phyloP scores from a whole-genome alignment of 2,888 invertebrate genomes.

The Rhagophthalmus giganteus region DNA sequence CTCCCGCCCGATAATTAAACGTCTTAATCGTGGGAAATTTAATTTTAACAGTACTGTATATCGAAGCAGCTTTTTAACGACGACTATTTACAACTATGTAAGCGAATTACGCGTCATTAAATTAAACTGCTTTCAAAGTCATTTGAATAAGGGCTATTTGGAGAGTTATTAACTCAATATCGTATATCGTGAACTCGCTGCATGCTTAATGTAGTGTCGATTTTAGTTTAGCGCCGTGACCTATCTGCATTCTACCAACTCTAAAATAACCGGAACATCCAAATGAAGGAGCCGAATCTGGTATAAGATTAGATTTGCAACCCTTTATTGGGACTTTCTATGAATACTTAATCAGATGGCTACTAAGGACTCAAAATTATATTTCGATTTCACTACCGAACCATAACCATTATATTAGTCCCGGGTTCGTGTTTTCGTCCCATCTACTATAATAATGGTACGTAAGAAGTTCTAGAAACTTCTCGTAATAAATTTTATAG shows the following conservation, averaged over 20 bases:
- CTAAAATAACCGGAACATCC: slow-evolving; percentile 17
- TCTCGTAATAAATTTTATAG: too few species aligned
- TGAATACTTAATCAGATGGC: slow-evolving; percentile 29
- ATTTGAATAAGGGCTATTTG: slow-evolving; percentile 26
- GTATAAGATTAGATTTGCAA: slow-evolving; percentile 13
- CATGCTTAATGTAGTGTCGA: slow-evolving; percentile 24
- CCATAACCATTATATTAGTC: slow-evolving; percentile 18
- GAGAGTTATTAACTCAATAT: slow-evolving; percentile 29
- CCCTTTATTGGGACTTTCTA: slow-evolving; percentile 22
- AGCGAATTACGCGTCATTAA: slow-evolving; percentile 27
- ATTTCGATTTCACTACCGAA: slow-evolving; percentile 20
- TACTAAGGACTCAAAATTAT: slow-evolving; percentile 24
- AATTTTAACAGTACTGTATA: too few species aligned
- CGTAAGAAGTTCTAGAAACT: too few species aligned
- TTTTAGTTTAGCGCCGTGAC: too few species aligned
- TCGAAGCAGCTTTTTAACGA: slow-evolving; percentile 21
- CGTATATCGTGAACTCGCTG: slow-evolving; percentile 20
- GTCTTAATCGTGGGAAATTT: too few species aligned
- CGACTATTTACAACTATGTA: slow-evolving; percentile 23
- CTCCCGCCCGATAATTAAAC: too few species aligned
- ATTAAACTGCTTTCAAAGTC: slow-evolving; percentile 26
- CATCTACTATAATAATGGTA: too few species aligned
- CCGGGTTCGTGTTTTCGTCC: slow-evolving; percentile 10
- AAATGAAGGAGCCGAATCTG: slow-evolving; percentile 20
- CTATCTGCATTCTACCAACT: too few species aligned